Conservation (phyloP, 2,888 invertebrate genomes). For the Melieria crassipennis region DNA sequence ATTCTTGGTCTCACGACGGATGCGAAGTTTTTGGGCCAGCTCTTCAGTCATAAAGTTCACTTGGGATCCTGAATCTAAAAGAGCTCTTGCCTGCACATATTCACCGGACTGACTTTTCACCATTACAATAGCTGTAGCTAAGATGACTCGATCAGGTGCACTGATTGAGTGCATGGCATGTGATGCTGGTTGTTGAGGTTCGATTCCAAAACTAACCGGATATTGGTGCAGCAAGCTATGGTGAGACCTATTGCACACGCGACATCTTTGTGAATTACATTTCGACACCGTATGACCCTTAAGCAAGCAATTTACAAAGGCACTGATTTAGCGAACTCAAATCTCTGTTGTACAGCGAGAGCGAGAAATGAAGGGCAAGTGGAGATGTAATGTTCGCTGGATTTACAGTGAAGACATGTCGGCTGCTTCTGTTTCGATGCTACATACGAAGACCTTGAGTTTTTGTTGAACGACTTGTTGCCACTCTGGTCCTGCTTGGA, state of each 20-base stretch:
- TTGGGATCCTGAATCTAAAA: conserved; percentile 30
- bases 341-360: conserved; percentile 8
- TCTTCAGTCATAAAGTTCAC: conserved; percentile 34
- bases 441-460: background rate
- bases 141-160: conserved; percentile 30
- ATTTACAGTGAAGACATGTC: background rate
- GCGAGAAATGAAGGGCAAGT: conserved; percentile 4
- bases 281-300: conserved; percentile 36
- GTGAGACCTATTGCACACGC: conserved; percentile 35
- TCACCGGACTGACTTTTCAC: conserved; percentile 26
- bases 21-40: conserved; percentile 22
- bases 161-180: conserved; percentile 10
- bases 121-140: conserved; percentile 32
- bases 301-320: conserved; percentile 33
- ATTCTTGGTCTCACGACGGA: conserved; percentile 20
- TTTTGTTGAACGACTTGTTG: background rate
- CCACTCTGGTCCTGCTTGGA: background rate
- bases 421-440: background rate
- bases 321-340: conserved; percentile 5
- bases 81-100: conserved; percentile 21
- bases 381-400: conserved; percentile 1
- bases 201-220: conserved; percentile 23
- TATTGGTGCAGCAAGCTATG: conserved; percentile 34
- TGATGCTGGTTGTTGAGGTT: conserved; percentile 2
- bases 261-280: conserved; percentile 29